Conservation (phyloP, 2,888 invertebrate species). For the Eurytoma californica region DNA sequence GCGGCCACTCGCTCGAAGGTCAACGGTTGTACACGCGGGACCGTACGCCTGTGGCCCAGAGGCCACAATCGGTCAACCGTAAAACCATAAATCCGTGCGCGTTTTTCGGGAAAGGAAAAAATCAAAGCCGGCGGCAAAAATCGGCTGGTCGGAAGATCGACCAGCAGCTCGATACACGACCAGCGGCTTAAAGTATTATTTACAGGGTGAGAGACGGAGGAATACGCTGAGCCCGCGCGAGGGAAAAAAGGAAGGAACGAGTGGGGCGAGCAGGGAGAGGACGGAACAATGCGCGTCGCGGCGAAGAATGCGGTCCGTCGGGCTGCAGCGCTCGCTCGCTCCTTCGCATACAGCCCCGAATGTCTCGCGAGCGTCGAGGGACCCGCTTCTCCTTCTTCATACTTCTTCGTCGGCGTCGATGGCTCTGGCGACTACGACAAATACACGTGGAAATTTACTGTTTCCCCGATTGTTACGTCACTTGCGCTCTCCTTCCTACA, state of each 20-base stretch:
- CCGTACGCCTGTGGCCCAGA: slow-evolving; percentile 60
- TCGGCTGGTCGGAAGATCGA: slow-evolving; percentile 61
- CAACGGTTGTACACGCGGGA: slow-evolving; percentile 60
- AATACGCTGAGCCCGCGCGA: slow-evolving; percentile 21
- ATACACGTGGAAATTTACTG: slow-evolving; percentile 70
- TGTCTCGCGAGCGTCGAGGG: slow-evolving; percentile 40
- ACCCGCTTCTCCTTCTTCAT: slow-evolving; percentile 51
- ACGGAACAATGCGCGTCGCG: slow-evolving; percentile 74
- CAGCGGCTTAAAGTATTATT: slow-evolving; percentile 64
- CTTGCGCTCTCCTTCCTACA: slow-evolving; percentile 34
- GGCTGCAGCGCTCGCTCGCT: slow-evolving; percentile 59
- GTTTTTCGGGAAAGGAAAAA: slow-evolving; percentile 67
- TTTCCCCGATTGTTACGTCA: slow-evolving; percentile 65
- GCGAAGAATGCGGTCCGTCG: slow-evolving; percentile 75
- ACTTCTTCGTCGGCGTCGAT: slow-evolving; percentile 33
- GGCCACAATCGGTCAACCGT: slow-evolving; percentile 73
- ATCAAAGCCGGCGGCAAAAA: slow-evolving; percentile 63
- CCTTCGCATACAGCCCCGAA: slow-evolving; percentile 54
- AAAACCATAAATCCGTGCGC: slow-evolving; percentile 71
- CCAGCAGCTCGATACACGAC: slow-evolving; percentile 53
- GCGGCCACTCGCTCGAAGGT: slow-evolving; percentile 63
- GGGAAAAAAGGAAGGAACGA: slow-evolving; percentile 47
- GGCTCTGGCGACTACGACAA: slow-evolving; percentile 63
- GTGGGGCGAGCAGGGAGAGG: slow-evolving; percentile 40
- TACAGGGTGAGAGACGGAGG: slow-evolving; percentile 58